Conservation (phyloP, 2,888 invertebrate genomes). For the Nasonia oneida region DNA sequence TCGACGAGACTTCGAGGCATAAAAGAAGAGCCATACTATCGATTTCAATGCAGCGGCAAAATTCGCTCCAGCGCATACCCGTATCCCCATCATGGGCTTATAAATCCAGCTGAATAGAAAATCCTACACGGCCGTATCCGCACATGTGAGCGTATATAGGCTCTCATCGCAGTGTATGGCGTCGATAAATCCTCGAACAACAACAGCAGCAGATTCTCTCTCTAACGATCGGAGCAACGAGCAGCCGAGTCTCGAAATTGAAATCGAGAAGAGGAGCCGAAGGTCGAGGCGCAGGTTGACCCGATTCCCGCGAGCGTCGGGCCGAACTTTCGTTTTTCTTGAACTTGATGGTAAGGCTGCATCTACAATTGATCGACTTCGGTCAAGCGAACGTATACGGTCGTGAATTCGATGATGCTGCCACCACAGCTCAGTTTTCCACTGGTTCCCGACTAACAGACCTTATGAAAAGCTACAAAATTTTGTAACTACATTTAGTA, state of each 20-base stretch:
- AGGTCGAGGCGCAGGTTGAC: constrained; percentile 59
- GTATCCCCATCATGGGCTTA: not conserved
- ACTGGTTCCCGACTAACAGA: too few relatives aligned
- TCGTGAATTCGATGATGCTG: too few relatives aligned
- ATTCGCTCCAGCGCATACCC: not conserved
- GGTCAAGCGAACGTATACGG: too few relatives aligned
- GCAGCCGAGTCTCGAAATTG: not conserved
- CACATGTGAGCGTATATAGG: not conserved
- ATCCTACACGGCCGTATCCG: not conserved
- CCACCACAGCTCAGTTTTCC: too few relatives aligned
- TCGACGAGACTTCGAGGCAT: not conserved
- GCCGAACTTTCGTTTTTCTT: constrained; percentile 70
- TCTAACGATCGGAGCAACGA: not conserved
- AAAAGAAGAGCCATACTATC: constrained; percentile 1
- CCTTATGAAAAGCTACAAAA: too few relatives aligned
- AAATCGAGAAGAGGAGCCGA: constrained; percentile 6
- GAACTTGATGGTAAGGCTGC: constrained; percentile 63
- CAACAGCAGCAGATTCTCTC: not conserved
- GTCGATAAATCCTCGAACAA: not conserved
- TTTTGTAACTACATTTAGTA: too few relatives aligned
- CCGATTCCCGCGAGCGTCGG: constrained; percentile 57
- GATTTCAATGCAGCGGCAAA: constrained; percentile 10
- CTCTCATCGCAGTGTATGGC: not conserved
- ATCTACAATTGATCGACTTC: too few relatives aligned
- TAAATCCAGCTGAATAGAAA: constrained; percentile 2